Percentiles rank a stretch among this genome's conserved stretches.
phyloP scores from a whole-genome alignment of 2,797 vertebrate genomes.

The Falco rusticolus region DNA sequence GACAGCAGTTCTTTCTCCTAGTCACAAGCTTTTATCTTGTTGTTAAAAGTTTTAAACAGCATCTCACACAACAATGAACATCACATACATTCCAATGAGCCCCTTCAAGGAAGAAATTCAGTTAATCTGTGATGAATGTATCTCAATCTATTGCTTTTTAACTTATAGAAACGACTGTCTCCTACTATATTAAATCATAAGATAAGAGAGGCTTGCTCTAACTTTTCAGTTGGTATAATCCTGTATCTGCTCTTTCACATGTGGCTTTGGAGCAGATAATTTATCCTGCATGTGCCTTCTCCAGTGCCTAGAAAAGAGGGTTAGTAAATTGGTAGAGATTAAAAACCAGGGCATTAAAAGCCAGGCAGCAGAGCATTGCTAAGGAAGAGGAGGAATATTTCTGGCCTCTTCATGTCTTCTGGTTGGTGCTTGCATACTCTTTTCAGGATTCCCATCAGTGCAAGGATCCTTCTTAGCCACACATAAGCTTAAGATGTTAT shows the following conservation, averaged over 20 bases:
- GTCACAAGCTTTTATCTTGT: conserved; percentile 34
- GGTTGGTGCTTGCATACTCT: not conserved
- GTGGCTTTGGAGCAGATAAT: not conserved
- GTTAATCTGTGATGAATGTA: not conserved
- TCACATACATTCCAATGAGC: not conserved
- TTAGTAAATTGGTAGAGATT: not conserved
- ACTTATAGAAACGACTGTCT: not conserved
- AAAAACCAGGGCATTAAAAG: accelerated
- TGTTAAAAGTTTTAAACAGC: conserved; percentile 20
- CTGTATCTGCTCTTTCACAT: not conserved
- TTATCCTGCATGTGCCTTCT: not conserved
- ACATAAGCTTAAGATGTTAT: not conserved
- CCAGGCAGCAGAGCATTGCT: not conserved
- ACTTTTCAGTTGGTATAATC: not conserved
- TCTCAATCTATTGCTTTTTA: conserved; percentile 6
- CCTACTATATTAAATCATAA: not conserved
- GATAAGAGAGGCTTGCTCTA: not conserved
- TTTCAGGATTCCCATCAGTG: not conserved
- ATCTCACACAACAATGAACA: conserved; percentile 32
- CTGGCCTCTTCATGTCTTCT: not conserved
- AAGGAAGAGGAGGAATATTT: not conserved
- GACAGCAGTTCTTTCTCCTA: conserved; percentile 36
- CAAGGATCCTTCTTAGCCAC: not conserved
- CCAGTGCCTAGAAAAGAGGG: not conserved
- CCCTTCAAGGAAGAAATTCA: conserved; percentile 2